These are phyloP conservation scores for Muschampia plurimacula DNA, from an alignment of 2,888 invertebrate genomes.

Conservation along the genomic window DNA sequence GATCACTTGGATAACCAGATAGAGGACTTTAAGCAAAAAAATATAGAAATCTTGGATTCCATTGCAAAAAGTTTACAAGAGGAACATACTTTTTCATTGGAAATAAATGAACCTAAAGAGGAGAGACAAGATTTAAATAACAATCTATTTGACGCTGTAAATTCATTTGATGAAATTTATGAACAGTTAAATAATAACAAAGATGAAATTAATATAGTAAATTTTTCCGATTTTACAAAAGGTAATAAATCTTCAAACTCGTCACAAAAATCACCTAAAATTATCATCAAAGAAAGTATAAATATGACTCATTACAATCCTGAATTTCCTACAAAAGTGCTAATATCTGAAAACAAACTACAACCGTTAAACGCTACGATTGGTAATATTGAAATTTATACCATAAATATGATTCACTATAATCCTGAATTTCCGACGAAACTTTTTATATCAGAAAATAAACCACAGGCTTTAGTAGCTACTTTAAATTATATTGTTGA, in stretches of 20 bases:
- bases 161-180: constrained; percentile 80
- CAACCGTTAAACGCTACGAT: constrained; percentile 57
- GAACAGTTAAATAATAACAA: constrained; percentile 60
- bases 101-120: constrained; percentile 48
- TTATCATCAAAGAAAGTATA: constrained; percentile 29
- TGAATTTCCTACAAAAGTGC: constrained; percentile 47
- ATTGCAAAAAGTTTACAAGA: constrained; percentile 77
- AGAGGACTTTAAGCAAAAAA: constrained; percentile 71
- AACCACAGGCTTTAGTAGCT: constrained; percentile 33
- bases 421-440: constrained; percentile 30
- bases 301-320: constrained; percentile 40
- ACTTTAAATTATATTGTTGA: constrained; percentile 33
- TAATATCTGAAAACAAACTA: constrained; percentile 56
- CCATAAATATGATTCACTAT: constrained; percentile 26
- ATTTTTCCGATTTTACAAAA: constrained; percentile 9
- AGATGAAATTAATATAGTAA: constrained; percentile 33
- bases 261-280: constrained; percentile 20
- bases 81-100: constrained; percentile 64
- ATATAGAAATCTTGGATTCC: constrained; percentile 76
- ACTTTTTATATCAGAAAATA: constrained; percentile 38
- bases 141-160: constrained; percentile 66
- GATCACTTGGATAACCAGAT: constrained; percentile 74
- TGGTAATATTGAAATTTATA: constrained; percentile 51
- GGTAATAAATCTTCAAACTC: constrained; percentile 6
- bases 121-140: constrained; percentile 66